Conservation (phyloP, 2,797 vertebrate species). For the Acanthornis magna region DNA sequence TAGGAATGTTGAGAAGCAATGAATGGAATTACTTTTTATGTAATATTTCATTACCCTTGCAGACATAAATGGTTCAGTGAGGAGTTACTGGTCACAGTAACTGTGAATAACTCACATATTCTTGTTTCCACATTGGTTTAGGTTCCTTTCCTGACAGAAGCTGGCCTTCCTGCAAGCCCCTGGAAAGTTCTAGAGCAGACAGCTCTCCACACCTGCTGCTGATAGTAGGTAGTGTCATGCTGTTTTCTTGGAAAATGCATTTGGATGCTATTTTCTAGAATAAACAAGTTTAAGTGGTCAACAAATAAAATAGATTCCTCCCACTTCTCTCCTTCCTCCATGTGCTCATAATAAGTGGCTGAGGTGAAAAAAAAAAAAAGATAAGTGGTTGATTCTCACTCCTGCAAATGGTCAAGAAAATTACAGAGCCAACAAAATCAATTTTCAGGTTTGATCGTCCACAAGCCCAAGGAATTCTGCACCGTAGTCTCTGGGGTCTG, state of each 20-base stretch:
- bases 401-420: constrained; percentile 24
- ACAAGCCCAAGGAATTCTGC: background rate
- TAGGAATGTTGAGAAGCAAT: background rate
- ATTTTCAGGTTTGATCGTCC: background rate
- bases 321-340: constrained; percentile 15
- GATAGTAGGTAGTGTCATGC: background rate
- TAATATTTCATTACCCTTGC: background rate
- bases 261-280: constrained; percentile 45
- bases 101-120: background rate
- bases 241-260: constrained; percentile 50
- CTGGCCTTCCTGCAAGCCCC: background rate
- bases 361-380: background rate
- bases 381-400: background rate
- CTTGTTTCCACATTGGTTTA: background rate
- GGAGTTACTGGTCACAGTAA: background rate
- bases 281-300: constrained; percentile 50
- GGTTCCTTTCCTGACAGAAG: background rate
- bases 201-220: background rate
- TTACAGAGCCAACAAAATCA: constrained; percentile 15
- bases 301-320: constrained; percentile 58
- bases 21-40: background rate
- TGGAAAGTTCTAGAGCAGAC: background rate
- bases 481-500: background rate
- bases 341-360: background rate
- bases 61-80: background rate